A percentile compares a stretch with the other conserved stretches of the same genome.
phyloP scores from a whole-genome alignment of 2,888 invertebrate species.

The Tiliacea citrago region DNA sequence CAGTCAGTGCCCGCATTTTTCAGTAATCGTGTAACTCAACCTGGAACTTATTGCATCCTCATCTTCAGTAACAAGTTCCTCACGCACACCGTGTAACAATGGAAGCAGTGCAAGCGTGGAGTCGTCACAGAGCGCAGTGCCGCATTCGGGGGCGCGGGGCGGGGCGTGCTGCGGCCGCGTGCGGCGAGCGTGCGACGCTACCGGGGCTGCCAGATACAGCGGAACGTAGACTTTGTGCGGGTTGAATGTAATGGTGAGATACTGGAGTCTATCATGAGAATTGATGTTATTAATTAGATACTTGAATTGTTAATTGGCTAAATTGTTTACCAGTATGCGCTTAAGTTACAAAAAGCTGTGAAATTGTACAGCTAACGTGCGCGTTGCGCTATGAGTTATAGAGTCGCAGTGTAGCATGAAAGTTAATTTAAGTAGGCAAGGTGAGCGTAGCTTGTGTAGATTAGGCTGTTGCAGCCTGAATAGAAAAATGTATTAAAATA shows the following conservation, averaged over 20 bases:
- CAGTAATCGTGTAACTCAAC: too few species aligned
- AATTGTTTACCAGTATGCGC: neutral
- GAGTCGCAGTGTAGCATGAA: neutral
- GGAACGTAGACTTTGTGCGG: neutral
- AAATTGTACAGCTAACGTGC: neutral
- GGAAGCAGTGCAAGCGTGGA: slow-evolving; percentile 44
- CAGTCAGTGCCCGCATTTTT: too few species aligned
- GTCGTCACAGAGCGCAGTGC: slow-evolving; percentile 83
- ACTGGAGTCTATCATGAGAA: neutral
- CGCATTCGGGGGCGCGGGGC: slow-evolving; percentile 88
- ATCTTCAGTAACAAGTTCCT: neutral
- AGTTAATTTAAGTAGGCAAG: neutral
- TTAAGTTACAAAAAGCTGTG: neutral
- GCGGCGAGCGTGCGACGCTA: slow-evolving; percentile 62
- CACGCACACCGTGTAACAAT: slow-evolving; percentile 38
- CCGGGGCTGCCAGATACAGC: slow-evolving; percentile 48
- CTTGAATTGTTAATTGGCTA: neutral
- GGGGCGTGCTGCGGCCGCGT: slow-evolving; percentile 75
- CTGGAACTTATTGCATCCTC: too few species aligned
- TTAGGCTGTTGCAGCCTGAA: too few species aligned
- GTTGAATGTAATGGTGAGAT: neutral
- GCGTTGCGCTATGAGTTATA: neutral
- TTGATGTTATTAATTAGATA: neutral
- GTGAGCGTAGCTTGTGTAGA: too few species aligned
- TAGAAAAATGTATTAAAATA: neutral